These are phyloP conservation scores for Forbesichthys agassizii DNA, from an alignment of 2,113 vertebrate genomes.

Conservation along the genomic window DNA sequence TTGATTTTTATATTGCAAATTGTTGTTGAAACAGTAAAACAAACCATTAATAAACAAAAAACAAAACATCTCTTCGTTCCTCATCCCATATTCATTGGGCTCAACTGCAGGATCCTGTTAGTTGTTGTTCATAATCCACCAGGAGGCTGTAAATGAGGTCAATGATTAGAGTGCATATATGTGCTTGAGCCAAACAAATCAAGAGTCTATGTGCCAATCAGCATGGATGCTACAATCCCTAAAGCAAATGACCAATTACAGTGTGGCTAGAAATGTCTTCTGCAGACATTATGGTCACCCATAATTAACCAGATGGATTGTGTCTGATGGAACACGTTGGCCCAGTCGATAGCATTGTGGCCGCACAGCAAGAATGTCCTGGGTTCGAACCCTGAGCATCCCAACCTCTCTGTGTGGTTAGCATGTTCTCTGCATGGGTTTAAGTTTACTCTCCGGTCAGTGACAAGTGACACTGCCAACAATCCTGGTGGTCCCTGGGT, in stretches of 20 bases:
- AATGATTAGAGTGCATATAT: slow-evolving; percentile 4
- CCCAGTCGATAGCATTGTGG: no score
- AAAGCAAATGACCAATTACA: neutral
- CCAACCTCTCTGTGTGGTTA: no score
- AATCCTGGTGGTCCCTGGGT: no score
- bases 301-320: no score
- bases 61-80: slow-evolving; percentile 12
- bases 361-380: no score
- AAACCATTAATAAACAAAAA: neutral
- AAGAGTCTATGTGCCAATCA: neutral
- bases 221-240: neutral
- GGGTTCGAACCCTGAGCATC: no score
- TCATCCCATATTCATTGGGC: slow-evolving; percentile 19
- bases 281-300: no score
- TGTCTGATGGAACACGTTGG: no score
- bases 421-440: no score
- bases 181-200: slow-evolving; percentile 2
- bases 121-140: slow-evolving; percentile 78
- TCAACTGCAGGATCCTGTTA: slow-evolving; percentile 12
- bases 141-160: slow-evolving; percentile 64
- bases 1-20: slow-evolving; percentile 33
- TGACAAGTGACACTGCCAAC: no score
- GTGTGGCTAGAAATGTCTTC: neutral
- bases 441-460: no score
- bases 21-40: slow-evolving; percentile 36